These are phyloP conservation scores for Bubalus kerabau DNA, from an alignment of 2,113 vertebrate genomes.

Conservation along the genomic window DNA sequence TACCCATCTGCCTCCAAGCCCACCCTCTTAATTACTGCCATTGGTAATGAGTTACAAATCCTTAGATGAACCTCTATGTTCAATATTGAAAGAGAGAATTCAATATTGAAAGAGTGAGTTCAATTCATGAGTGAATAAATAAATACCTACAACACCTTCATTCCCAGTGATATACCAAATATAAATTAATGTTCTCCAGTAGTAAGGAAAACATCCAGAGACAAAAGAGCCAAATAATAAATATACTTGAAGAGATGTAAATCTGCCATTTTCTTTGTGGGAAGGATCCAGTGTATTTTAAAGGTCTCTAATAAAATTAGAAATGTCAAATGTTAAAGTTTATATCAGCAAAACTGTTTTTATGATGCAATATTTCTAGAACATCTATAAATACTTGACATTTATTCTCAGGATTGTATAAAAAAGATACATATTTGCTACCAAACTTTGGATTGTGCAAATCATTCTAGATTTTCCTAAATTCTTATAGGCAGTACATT, in stretches of 20 bases:
- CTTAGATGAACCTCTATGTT: neutral
- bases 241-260: neutral
- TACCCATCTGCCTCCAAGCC: neutral
- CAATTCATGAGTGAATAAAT: neutral
- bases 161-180: neutral
- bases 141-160: neutral
- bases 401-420: constrained; percentile 29
- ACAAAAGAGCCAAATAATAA: neutral
- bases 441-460: constrained; percentile 12
- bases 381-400: constrained; percentile 41
- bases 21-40: too few species aligned
- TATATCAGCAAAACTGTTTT: constrained; percentile 23
- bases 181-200: neutral
- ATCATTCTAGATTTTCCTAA: constrained; percentile 24
- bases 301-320: constrained; percentile 46
- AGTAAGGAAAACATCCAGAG: neutral
- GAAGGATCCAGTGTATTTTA: neutral
- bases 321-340: constrained; percentile 33
- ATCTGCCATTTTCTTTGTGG: neutral
- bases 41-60: neutral
- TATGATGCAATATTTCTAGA: constrained; percentile 17
- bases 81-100: neutral
- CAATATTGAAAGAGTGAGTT: neutral
- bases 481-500: constrained; percentile 13
- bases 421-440: constrained; percentile 28